A percentile compares a stretch with the other conserved stretches of the same genome.
Evolutionary conservation across 2,888 invertebrate species (phyloP).

Genomic region (Dryomyza anilis): DNA sequence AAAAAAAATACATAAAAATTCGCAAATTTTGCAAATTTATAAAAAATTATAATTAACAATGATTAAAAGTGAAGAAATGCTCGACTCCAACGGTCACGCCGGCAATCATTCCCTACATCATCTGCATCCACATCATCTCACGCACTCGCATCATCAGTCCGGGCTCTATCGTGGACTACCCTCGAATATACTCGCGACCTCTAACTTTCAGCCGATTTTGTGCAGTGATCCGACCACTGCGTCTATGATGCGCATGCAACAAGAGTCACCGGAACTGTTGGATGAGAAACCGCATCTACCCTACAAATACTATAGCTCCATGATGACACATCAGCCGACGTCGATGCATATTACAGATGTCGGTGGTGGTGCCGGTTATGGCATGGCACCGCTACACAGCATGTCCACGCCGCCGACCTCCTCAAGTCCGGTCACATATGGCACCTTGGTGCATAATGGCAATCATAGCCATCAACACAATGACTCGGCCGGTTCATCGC

Average conservation of each 20-base stretch:
- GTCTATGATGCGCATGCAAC: conserved; percentile 45
- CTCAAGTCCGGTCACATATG: conserved; percentile 48
- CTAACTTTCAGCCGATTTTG: conserved; percentile 51
- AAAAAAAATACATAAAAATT: conserved; percentile 30
- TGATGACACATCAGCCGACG: conserved; percentile 35
- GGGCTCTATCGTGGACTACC: conserved; percentile 48
- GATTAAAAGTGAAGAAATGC: conserved; percentile 58
- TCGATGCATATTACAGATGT: conserved; percentile 16
- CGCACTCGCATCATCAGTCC: conserved; percentile 33
- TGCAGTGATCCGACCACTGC: conserved; percentile 30
- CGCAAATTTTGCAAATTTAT: conserved; percentile 14
- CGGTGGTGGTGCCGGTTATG: conserved; percentile 33
- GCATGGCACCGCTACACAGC: conserved; percentile 33
- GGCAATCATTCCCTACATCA: conserved; percentile 33
- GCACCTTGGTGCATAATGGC: conserved; percentile 41
- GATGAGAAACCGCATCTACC: conserved; percentile 56
- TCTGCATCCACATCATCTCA: conserved; percentile 35
- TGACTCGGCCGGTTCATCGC: conserved; percentile 49
- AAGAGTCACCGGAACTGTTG: conserved; percentile 51
- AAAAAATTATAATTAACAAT: conserved; percentile 35
- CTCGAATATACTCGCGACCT: conserved; percentile 46
- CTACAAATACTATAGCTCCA: conserved; percentile 52
- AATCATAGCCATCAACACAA: too few species aligned
- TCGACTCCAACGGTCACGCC: conserved; percentile 42
- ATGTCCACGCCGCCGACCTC: conserved; percentile 51